These are phyloP conservation scores for Orius laevigatus DNA, from an alignment of 1,140 invertebrate species.

Conservation along the genomic window DNA sequence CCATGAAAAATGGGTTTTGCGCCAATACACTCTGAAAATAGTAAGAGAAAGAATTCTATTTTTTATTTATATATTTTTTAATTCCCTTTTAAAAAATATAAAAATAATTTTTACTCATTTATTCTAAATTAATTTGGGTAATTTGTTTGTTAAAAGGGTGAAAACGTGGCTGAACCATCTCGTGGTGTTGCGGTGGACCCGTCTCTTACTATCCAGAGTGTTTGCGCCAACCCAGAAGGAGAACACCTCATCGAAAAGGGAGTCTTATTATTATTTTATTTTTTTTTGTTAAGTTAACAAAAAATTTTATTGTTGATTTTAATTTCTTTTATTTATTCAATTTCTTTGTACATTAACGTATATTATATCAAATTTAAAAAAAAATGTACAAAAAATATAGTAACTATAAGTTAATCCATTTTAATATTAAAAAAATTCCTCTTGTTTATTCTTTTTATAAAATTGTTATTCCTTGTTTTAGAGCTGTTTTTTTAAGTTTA, in stretches of 20 bases:
- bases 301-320: constrained; percentile 7
- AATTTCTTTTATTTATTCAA: constrained; percentile 10
- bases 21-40: constrained; percentile 12
- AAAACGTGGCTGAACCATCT: background rate
- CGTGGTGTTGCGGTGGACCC: background rate
- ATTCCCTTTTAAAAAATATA: too few species aligned
- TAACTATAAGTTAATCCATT: too few species aligned
- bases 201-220: constrained; percentile 15
- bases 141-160: constrained; percentile 13
- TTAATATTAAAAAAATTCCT: background rate
- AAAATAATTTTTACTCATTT: too few species aligned
- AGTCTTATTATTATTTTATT: too few species aligned
- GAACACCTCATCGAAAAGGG: background rate
- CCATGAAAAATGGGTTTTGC: background rate
- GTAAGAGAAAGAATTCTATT: constrained; percentile 8
- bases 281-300: too few species aligned
- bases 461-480: background rate
- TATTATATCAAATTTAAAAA: background rate
- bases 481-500: too few species aligned
- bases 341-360: background rate
- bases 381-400: background rate
- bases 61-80: too few species aligned
- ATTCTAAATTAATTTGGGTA: constrained; percentile 8
- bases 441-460: constrained; percentile 5
- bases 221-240: background rate